Evolutionary conservation across 2,888 invertebrate genomes (phyloP), one percentile per base, ranked within the genome.

Genomic region (Tolmerus cingulatus): DNA sequence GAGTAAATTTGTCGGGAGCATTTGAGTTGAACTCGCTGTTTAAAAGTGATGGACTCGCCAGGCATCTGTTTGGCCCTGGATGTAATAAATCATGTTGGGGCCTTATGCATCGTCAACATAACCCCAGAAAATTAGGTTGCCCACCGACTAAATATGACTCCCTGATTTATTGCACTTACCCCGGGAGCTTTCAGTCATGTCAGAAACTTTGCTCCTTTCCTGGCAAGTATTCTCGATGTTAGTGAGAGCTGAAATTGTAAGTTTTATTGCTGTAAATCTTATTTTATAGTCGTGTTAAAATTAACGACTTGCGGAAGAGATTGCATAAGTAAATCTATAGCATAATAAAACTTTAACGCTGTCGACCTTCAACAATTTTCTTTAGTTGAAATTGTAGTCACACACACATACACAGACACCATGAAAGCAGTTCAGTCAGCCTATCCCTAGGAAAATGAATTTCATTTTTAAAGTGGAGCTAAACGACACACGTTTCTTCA

Each of bases 211-310:
- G 37, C 82, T 57, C 82, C 57, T 34, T 37, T 27, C 19, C 51
- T 23, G 34, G 82, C 66, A 82, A 82, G 37, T 82, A 19, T 57
- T 57, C 37, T 57, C 16, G 57, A 82, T 34, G 34, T 51, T 79
- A 30, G 37, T 82, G 34, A 66, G 40, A 34, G 23, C 55, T 82
- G 40, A 34, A 57, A 82, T 66, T 82, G 82, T 57, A 82, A 55
- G 57, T 82, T 82, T 82, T 82, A 82, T 82, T 57, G 82, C 66
- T 82, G 82, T 82, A 82, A 82, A 82, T 82, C 66, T 82, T 82
- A 82, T 82, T 82, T 82, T 82, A 82, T 57, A 23, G 82, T 19
- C 37, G 66, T 82, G 66, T n/a, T 82, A 57, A 82, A 82, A 82
- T 82, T 82, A 82, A 82, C 82, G 82, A 82, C 82, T 82, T 82